phyloP scores from a whole-genome alignment of 1,140 invertebrate genomes.

The Philopotamus ludificatus region DNA sequence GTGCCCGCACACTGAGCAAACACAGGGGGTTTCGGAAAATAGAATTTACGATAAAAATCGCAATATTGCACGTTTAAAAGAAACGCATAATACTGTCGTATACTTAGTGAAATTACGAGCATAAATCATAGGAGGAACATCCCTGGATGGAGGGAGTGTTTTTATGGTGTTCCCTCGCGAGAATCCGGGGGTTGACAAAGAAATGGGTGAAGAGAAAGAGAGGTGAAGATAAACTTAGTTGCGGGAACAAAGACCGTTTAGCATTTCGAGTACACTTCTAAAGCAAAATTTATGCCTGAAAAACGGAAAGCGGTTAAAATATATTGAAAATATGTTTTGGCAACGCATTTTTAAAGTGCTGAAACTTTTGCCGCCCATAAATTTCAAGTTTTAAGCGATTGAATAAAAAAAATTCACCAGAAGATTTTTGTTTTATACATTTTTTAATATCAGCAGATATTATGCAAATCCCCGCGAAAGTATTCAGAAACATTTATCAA shows the following conservation, averaged over 20 bases:
- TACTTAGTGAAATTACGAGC: slow-evolving; percentile 39
- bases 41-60: slow-evolving; percentile 37
- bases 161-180: background rate
- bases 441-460: no score
- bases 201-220: background rate
- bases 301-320: slow-evolving; percentile 1
- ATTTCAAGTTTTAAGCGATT: background rate
- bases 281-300: slow-evolving; percentile 33
- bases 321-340: slow-evolving; percentile 9
- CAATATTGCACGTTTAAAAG: slow-evolving; percentile 35
- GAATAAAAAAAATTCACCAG: background rate
- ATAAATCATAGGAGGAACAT: slow-evolving; percentile 36
- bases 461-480: no score
- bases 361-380: background rate
- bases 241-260: slow-evolving; percentile 35
- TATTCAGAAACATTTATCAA: no score
- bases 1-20: no score
- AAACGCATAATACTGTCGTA: slow-evolving; percentile 37
- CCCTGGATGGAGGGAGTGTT: slow-evolving; percentile 6
- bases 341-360: slow-evolving; percentile 4
- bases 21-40: no score
- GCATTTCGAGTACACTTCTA: slow-evolving; percentile 34
- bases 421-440: no score
- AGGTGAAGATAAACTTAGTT: slow-evolving; percentile 16
- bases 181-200: background rate